Conservation (phyloP, 2,888 invertebrate species). For the Patella depressa region DNA sequence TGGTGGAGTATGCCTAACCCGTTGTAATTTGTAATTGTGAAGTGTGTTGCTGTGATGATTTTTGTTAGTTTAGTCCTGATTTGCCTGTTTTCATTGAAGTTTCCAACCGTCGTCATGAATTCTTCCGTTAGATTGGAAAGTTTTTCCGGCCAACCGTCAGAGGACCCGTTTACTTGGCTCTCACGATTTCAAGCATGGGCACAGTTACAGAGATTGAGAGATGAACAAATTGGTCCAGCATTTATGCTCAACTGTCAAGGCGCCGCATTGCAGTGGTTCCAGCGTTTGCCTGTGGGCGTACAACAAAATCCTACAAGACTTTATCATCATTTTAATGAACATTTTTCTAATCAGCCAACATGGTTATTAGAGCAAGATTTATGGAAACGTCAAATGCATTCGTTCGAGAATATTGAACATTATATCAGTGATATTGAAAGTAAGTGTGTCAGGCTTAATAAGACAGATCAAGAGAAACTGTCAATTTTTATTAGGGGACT, state of each 20-base stretch:
- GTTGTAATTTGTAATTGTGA: too few relatives aligned
- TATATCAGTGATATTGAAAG: slow-evolving; percentile 12
- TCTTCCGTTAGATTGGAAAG: too few relatives aligned
- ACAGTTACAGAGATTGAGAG: background rate
- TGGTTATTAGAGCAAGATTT: slow-evolving; percentile 4
- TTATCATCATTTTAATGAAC: background rate
- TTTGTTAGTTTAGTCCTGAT: too few relatives aligned
- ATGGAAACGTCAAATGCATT: background rate
- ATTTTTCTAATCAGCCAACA: background rate
- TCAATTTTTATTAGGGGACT: slow-evolving; percentile 3
- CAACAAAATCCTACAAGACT: background rate
- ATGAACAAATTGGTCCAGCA: background rate
- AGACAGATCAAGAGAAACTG: background rate
- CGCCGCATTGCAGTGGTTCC: background rate
- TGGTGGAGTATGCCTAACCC: too few relatives aligned
- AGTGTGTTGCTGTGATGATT: too few relatives aligned
- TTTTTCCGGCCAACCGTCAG: background rate
- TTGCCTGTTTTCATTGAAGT: too few relatives aligned
- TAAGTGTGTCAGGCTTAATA: slow-evolving; percentile 1
- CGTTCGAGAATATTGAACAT: background rate
- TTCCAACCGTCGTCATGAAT: too few relatives aligned
- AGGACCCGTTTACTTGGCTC: background rate
- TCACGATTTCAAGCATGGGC: slow-evolving; percentile 14
- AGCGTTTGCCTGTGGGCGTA: background rate
- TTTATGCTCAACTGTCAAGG: background rate